Percentiles rank a stretch among this genome's conserved stretches.
Conservation (phyloP, 1,140 invertebrate genomes). For the Lepidurus couesii region DNA sequence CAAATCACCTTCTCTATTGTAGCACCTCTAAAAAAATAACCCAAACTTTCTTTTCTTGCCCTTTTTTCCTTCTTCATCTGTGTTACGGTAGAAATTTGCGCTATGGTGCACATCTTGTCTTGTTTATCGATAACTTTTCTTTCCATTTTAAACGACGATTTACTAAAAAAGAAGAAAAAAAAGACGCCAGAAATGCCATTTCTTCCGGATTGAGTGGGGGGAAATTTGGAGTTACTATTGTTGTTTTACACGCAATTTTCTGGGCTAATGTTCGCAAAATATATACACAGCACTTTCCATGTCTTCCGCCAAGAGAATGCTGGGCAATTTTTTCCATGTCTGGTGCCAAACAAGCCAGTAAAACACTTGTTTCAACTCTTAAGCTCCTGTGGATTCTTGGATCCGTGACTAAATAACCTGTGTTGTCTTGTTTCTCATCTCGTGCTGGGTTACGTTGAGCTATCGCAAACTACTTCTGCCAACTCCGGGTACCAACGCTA, state of each 20-base stretch:
- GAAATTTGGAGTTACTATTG: too few relatives aligned
- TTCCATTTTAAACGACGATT: not conserved
- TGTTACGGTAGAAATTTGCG: not conserved
- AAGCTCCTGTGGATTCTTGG: slow-evolving; percentile 4
- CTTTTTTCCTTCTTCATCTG: not conserved
- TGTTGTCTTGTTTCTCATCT: not conserved
- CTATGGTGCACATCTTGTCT: not conserved
- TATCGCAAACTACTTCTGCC: not conserved
- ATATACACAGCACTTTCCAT: too few relatives aligned
- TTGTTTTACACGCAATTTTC: too few relatives aligned
- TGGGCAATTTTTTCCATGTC: not conserved
- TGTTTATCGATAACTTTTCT: not conserved
- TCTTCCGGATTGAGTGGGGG: too few relatives aligned
- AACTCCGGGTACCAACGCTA: not conserved
- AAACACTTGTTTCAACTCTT: too few relatives aligned
- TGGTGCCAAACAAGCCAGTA: not conserved
- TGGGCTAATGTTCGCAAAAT: too few relatives aligned
- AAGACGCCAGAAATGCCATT: too few relatives aligned
- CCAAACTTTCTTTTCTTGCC: not conserved
- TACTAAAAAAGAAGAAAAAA: too few relatives aligned
- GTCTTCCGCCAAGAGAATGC: not conserved
- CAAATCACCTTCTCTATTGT: not conserved
- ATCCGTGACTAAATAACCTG: not conserved
- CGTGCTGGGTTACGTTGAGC: not conserved
- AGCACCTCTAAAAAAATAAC: not conserved